A percentile compares a stretch with the other conserved stretches of the same genome.
Conservation (phyloP, 1,140 invertebrate genomes). For the Palaemon carinicauda region DNA sequence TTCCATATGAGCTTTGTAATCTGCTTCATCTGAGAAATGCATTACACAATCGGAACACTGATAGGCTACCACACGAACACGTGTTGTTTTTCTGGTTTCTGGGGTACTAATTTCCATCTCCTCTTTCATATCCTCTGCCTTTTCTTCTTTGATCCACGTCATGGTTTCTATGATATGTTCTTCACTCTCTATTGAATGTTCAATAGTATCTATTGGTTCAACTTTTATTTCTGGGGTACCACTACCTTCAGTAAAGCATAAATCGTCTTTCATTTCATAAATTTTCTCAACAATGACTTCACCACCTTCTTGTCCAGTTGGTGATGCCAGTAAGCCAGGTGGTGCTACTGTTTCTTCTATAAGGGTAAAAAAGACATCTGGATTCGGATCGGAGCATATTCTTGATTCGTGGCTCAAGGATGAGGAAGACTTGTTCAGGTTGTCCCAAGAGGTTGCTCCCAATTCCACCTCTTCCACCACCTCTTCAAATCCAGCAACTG, state of each 20-base stretch:
- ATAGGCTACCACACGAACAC: constrained; percentile 43
- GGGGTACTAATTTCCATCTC: not conserved
- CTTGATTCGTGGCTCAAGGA: constrained; percentile 49
- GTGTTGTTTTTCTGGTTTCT: constrained; percentile 24
- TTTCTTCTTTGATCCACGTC: constrained; percentile 11
- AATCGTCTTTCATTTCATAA: constrained; percentile 56
- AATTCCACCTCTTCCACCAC: constrained; percentile 59
- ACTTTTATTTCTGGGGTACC: constrained; percentile 34
- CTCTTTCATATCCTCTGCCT: not conserved
- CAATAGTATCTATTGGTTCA: constrained; percentile 41
- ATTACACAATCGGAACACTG: constrained; percentile 56
- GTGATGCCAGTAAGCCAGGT: constrained; percentile 27
- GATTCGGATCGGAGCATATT: constrained; percentile 36
- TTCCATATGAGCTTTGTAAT: constrained; percentile 57
- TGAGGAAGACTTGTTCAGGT: constrained; percentile 34
- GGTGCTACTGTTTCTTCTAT: constrained; percentile 53
- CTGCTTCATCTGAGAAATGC: constrained; percentile 46
- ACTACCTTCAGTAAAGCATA: constrained; percentile 28
- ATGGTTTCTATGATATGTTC: constrained; percentile 24
- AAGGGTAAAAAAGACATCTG: constrained; percentile 57
- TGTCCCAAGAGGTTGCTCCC: constrained; percentile 47
- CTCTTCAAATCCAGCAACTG: constrained; percentile 59
- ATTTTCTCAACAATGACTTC: constrained; percentile 54
- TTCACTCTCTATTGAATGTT: constrained; percentile 20
- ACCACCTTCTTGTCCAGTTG: constrained; percentile 48